Evolutionary conservation across 2,113 vertebrate species (phyloP).

Genomic region (Collichthys lucidus): DNA sequence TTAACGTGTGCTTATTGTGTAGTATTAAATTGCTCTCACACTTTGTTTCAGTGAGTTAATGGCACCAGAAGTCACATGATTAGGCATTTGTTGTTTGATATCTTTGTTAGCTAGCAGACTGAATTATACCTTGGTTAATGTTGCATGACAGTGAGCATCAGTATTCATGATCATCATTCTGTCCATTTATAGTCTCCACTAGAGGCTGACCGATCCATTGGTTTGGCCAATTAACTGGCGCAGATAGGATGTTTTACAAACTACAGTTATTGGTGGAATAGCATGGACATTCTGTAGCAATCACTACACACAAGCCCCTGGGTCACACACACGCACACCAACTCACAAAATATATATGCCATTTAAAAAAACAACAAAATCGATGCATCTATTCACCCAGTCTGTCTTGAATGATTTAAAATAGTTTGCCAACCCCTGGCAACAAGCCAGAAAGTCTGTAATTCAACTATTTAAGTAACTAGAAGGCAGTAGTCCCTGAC

Average conservation of each 20-base stretch:
- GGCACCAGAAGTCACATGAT: background rate
- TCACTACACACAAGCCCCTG: no score
- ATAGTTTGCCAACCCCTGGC: no score
- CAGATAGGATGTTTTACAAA: background rate
- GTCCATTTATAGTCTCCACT: background rate
- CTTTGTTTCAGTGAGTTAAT: background rate
- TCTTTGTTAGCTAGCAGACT: background rate
- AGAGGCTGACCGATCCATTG: background rate
- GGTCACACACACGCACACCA: no score
- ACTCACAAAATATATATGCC: no score
- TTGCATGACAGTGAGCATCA: conserved; percentile 10
- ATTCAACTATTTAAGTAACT: background rate
- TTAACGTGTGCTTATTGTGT: background rate
- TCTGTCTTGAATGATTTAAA: no score
- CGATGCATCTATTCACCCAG: no score
- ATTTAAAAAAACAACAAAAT: no score
- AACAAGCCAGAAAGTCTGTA: no score
- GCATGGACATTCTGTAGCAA: no score
- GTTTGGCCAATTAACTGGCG: no score
- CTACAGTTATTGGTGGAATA: no score
- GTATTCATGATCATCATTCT: conserved; percentile 16
- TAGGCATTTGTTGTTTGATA: conserved; percentile 4
- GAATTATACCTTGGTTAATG: conserved; percentile 9
- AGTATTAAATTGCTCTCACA: background rate
- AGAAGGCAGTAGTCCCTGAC: conserved; percentile 4